Conservation (phyloP, 2,113 vertebrate species). For the Acrocephalus arundinaceus region DNA sequence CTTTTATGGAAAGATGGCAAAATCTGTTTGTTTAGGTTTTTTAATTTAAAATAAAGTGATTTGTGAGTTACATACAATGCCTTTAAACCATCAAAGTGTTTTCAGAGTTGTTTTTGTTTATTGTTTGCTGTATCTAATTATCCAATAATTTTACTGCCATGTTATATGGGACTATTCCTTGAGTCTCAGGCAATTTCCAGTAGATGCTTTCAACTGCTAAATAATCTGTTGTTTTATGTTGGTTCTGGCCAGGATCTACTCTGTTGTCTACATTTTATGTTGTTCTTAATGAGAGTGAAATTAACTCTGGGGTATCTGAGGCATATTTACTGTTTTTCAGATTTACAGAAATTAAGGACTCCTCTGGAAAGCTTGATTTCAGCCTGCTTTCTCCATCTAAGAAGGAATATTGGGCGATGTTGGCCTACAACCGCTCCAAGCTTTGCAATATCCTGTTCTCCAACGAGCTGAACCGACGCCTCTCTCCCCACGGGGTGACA, state of each 20-base stretch:
- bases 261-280: background rate
- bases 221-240: background rate
- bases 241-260: background rate
- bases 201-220: background rate
- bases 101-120: background rate
- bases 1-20: background rate
- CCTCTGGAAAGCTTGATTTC: constrained; percentile 86
- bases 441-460: constrained; percentile 95
- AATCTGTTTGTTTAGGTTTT: background rate
- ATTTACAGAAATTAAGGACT: constrained; percentile 90
- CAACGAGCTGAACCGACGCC: constrained; percentile 89
- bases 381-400: constrained; percentile 84
- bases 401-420: constrained; percentile 93
- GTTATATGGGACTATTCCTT: background rate
- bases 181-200: background rate
- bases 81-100: background rate
- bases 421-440: constrained; percentile 96
- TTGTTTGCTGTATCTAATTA: background rate
- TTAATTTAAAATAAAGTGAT: background rate
- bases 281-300: constrained; percentile 8
- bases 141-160: background rate
- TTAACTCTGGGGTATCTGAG: background rate
- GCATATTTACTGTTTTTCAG: constrained; percentile 66
- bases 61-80: background rate
- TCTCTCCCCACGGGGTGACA: constrained; percentile 86